A percentile compares a stretch with the other conserved stretches of the same genome.
Evolutionary conservation across 2,888 invertebrate species (phyloP).

Genomic region (Onthophagus sagittarius): DNA sequence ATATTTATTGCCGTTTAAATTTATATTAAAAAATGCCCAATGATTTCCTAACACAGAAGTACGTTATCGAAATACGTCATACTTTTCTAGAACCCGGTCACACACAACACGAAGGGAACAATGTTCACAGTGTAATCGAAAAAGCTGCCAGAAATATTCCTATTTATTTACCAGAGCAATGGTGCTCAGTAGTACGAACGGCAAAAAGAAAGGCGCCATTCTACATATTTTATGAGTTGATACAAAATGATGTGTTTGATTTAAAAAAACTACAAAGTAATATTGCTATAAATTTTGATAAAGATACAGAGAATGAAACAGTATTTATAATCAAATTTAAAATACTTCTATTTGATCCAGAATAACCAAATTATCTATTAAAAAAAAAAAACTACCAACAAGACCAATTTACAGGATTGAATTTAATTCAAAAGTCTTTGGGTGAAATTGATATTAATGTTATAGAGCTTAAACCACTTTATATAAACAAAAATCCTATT

Average conservation of each 20-base stretch:
- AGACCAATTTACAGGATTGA: background rate
- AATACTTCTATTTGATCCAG: background rate
- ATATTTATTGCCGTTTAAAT: too few species aligned
- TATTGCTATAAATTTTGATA: background rate
- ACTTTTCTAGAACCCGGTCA: conserved; percentile 7
- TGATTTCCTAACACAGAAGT: background rate
- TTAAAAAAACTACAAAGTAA: too few species aligned
- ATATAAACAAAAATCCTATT: background rate
- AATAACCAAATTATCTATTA: background rate
- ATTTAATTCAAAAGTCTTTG: background rate
- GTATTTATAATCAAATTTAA: background rate
- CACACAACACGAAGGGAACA: conserved; percentile 17
- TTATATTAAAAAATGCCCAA: too few species aligned
- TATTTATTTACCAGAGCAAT: conserved; percentile 24
- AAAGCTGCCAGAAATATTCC: conserved; percentile 24
- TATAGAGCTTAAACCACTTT: background rate
- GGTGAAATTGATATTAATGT: background rate
- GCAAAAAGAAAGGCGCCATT: too few species aligned
- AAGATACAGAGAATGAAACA: background rate
- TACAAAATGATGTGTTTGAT: too few species aligned
- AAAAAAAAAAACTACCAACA: background rate
- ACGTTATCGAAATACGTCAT: background rate
- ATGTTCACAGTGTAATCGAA: conserved; percentile 21
- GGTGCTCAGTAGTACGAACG: background rate
- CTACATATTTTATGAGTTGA: background rate